These are phyloP conservation scores for Armadillidium nasatum DNA, from an alignment of 1,140 invertebrate genomes.

Conservation along the genomic window DNA sequence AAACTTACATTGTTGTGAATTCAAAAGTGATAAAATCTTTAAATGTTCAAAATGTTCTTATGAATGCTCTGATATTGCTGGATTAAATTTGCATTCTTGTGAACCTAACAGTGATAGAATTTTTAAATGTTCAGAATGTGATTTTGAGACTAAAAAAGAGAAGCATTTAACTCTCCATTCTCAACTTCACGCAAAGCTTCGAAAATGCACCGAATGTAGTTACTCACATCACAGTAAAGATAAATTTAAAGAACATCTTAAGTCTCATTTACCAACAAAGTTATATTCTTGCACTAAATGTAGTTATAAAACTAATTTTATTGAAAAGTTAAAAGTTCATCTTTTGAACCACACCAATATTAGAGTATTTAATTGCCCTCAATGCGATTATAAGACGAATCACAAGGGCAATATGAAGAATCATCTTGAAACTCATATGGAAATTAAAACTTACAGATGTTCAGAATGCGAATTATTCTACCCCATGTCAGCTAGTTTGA, in stretches of 20 bases:
- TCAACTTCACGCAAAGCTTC: not conserved
- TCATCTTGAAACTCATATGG: not conserved
- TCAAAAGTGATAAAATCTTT: not conserved
- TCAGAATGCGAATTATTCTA: not conserved
- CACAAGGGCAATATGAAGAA: not conserved
- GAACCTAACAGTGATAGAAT: not conserved
- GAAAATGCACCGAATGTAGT: not conserved
- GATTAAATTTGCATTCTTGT: not conserved
- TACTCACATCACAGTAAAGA: not conserved
- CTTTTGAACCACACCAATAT: not conserved
- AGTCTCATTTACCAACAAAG: not conserved
- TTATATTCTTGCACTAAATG: not conserved
- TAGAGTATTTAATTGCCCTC: not conserved
- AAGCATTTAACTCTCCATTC: not conserved
- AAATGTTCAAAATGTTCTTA: not conserved
- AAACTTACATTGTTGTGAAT: not conserved
- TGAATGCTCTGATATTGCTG: not conserved
- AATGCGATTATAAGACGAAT: conserved; percentile 7
- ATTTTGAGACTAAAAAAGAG: not conserved
- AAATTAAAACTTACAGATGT: not conserved
- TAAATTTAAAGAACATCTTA: not conserved
- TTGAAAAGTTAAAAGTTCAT: not conserved
- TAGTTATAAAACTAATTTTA: not conserved
- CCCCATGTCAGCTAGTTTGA: too few relatives aligned
- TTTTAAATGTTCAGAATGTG: not conserved